These are phyloP conservation scores for Alligator mississippiensis DNA, from an alignment of 2,113 vertebrate genomes.

Conservation along the genomic window DNA sequence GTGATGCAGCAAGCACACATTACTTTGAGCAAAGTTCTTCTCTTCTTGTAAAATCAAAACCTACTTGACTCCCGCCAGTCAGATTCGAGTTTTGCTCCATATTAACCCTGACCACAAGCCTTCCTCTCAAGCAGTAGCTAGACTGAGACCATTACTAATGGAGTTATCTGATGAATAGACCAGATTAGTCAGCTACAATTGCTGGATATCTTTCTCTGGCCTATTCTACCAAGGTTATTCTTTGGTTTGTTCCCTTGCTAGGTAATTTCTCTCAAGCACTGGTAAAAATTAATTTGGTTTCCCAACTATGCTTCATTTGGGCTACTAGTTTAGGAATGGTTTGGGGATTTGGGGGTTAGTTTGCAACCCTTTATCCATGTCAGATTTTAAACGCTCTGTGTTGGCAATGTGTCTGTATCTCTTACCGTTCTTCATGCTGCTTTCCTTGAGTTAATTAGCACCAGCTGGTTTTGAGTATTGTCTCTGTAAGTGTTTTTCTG, in stretches of 20 bases:
- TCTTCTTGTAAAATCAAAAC: rapidly evolving
- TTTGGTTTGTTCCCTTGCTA: neutral
- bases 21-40: neutral
- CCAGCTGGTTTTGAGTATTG: neutral
- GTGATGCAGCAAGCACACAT: neutral
- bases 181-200: neutral
- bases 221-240: rapidly evolving
- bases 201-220: neutral
- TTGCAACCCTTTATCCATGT: neutral
- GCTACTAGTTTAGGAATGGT: neutral
- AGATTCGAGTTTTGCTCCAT: neutral
- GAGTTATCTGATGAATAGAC: neutral
- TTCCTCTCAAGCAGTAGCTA: no score
- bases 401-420: neutral
- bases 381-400: rapidly evolving
- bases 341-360: neutral
- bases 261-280: neutral
- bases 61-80: rapidly evolving
- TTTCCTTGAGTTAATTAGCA: neutral
- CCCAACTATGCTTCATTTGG: neutral
- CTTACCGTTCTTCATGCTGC: rapidly evolving
- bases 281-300: neutral
- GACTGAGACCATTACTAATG: neutral
- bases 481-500: no score
- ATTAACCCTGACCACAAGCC: neutral